Base-by-base conservation (phyloP, 2,888 invertebrate species). In the Elegia similella region DNA sequence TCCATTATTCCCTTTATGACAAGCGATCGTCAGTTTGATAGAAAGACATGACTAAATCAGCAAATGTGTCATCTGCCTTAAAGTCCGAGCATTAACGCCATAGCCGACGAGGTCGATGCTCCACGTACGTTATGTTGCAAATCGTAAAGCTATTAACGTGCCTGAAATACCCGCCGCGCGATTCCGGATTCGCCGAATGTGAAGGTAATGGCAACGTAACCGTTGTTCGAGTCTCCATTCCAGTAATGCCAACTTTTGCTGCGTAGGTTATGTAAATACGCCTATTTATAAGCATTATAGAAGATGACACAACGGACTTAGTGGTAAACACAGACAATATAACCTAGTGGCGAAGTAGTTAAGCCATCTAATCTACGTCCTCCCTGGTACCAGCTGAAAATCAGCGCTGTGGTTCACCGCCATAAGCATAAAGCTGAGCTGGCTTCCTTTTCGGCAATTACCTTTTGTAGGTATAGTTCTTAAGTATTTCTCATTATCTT, bases 51-150 rank as follows among this genome's bases (percentile, higher is more conserved):
- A 5, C 23, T 23, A 3, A 23, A 23, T 38, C 10, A 38, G 12
- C 12, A 1, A 29, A 12, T 50, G 50, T 50, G 34, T 10, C 50
- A 12, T 50, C 34, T 50, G 34, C 50, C 72, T 78, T 78, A 83
- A 81, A 80, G 82, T 70, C 81, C 78, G 78, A 73, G 80, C 84
- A 81, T 84, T 80, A 80, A 79, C 74, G 74, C 73, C 70, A 67
- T 74, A 72, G 75, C 73, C 70, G 76, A 65, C 80, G 85, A 88
- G 90, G 88, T 88, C 88, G 79, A 80, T 83, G 87, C 82, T 82
- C 87, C 76, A 80, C 61, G 67, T 68, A 55, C 55, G 29, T 66
- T 71, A 74, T 76, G 69, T 61, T 62, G 65, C 67, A 61, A 63
- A 67, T 60, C 61, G 64, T 74, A 73, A 71, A 47, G 59, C 69